Conservation (phyloP, 2,888 invertebrate species). For the Tiliacea aurago region DNA sequence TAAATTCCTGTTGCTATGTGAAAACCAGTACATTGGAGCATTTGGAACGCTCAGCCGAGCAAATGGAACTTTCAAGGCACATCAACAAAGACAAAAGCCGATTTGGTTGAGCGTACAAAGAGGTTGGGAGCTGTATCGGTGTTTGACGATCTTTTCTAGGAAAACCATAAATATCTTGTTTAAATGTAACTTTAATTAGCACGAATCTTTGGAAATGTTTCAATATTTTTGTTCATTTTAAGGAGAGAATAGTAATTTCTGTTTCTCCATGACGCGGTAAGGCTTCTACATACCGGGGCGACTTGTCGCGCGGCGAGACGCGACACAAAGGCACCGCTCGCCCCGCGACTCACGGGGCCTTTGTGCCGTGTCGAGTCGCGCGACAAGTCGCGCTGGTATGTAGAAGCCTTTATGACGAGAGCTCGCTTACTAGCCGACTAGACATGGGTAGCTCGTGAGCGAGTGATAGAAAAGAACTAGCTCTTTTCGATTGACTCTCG, state of each 20-base stretch:
- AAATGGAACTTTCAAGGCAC: slow-evolving; percentile 48
- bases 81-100: slow-evolving; percentile 58
- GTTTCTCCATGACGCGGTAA: too few species aligned
- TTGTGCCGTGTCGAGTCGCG: too few species aligned
- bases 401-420: too few species aligned
- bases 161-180: slow-evolving; percentile 20
- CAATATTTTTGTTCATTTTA: neutral
- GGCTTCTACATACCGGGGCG: too few species aligned
- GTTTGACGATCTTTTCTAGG: slow-evolving; percentile 20
- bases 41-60: slow-evolving; percentile 49
- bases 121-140: slow-evolving; percentile 36
- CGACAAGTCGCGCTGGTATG: too few species aligned
- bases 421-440: too few species aligned
- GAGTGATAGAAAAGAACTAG: too few species aligned
- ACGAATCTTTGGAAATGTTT: neutral
- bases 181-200: slow-evolving; percentile 35
- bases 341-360: too few species aligned
- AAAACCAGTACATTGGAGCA: slow-evolving; percentile 29
- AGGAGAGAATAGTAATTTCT: neutral
- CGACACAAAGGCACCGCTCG: too few species aligned
- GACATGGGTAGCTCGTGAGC: too few species aligned
- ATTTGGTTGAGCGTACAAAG: slow-evolving; percentile 58
- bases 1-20: slow-evolving; percentile 31
- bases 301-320: too few species aligned
- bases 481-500: too few species aligned